These are phyloP conservation scores for Pristionchus mayeri DNA, from an alignment of 2,888 invertebrate genomes.

Conservation along the genomic window DNA sequence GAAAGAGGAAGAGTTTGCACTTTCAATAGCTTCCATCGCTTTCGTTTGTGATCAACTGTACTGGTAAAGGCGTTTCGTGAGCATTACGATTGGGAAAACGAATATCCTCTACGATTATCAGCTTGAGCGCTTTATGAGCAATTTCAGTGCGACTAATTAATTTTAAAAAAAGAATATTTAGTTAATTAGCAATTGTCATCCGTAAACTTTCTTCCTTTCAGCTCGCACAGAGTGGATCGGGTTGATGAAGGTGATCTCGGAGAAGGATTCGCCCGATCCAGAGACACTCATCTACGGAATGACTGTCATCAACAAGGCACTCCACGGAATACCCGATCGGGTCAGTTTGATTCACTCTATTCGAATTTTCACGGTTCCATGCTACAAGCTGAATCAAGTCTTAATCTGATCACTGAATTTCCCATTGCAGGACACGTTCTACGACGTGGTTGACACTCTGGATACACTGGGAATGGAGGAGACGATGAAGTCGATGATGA, in stretches of 20 bases:
- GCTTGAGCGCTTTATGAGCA: neutral
- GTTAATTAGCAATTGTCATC: too few relatives aligned
- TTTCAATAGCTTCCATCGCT: neutral
- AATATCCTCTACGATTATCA: neutral
- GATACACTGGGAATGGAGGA: conserved; percentile 85
- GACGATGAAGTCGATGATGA: conserved; percentile 67
- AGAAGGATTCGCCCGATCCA: conserved; percentile 92
- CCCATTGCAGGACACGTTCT: conserved; percentile 89
- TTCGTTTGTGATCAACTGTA: neutral
- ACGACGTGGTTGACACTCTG: conserved; percentile 94
- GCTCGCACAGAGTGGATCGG: conserved; percentile 85
- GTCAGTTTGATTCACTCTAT: conserved; percentile 53
- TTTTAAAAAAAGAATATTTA: too few relatives aligned
- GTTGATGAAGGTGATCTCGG: conserved; percentile 88
- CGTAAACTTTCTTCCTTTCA: conserved; percentile 76
- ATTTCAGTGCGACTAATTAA: too few relatives aligned
- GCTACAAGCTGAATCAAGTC: neutral
- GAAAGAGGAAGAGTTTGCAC: neutral
- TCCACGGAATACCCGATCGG: conserved; percentile 75
- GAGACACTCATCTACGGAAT: conserved; percentile 96
- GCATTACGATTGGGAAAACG: too few relatives aligned
- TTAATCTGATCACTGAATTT: neutral
- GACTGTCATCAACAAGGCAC: conserved; percentile 87
- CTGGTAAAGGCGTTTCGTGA: too few relatives aligned
- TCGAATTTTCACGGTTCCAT: neutral